phyloP scores from a whole-genome alignment of 2,113 vertebrate species.

The Lota lota region DNA sequence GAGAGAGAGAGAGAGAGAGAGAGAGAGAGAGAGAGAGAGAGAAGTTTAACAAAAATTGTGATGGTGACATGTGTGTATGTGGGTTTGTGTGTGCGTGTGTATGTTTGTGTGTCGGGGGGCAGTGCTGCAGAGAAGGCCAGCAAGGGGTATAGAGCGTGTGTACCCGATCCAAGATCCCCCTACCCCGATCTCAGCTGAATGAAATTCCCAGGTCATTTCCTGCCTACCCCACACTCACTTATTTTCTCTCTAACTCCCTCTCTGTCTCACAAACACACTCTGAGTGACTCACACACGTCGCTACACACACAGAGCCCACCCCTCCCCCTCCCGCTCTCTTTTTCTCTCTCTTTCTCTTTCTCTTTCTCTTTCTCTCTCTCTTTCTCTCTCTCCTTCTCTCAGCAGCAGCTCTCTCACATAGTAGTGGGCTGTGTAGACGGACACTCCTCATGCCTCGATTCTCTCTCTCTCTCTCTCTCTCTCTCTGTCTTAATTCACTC shows the following conservation, averaged over 20 bases:
- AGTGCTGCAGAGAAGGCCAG: too few relatives aligned
- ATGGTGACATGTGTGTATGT: too few relatives aligned
- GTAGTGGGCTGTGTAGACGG: conserved; percentile 55
- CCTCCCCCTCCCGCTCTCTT: conserved; percentile 37
- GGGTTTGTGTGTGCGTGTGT: too few relatives aligned
- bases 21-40: conserved; percentile 14
- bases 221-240: conserved; percentile 38
- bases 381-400: conserved; percentile 35
- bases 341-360: background rate
- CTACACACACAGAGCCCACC: conserved; percentile 3
- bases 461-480: conserved; percentile 11
- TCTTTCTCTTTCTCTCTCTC: too few relatives aligned
- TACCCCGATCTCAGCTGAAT: conserved; percentile 49
- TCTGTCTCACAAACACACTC: background rate
- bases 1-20: background rate
- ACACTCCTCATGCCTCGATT: conserved; percentile 67
- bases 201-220: conserved; percentile 78
- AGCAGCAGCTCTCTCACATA: conserved; percentile 52
- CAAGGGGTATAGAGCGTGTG: too few relatives aligned
- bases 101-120: too few relatives aligned
- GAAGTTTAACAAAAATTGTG: too few relatives aligned
- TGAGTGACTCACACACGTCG: background rate
- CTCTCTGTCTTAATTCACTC: background rate
- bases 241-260: conserved; percentile 26
- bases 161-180: background rate